A percentile compares a stretch with the other conserved stretches of the same genome.
Evolutionary conservation across 2,797 vertebrate genomes (phyloP).

Genomic region (Sebastes cheni): DNA sequence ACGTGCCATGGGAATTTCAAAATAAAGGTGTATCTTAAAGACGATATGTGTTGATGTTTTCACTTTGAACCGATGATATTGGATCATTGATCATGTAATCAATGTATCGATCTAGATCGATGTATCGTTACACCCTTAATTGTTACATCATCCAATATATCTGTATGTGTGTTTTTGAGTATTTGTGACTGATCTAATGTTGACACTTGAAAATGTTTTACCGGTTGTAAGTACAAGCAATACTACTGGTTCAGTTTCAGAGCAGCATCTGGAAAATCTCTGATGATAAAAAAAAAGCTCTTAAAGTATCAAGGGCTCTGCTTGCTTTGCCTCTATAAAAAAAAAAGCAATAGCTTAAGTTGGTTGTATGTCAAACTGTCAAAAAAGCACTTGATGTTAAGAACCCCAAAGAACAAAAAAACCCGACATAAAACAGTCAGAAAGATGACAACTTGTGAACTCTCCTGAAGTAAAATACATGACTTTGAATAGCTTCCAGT

Average conservation of each 20-base stretch:
- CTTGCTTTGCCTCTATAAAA: background rate
- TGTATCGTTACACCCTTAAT: too few species aligned
- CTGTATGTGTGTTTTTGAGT: background rate
- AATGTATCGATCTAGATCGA: too few species aligned
- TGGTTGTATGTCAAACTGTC: background rate
- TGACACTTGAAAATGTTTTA: background rate
- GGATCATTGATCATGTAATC: too few species aligned
- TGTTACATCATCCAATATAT: background rate
- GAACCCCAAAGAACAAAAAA: background rate
- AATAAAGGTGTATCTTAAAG: too few species aligned
- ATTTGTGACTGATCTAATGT: background rate
- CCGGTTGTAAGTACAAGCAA: background rate
- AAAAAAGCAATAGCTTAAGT: background rate
- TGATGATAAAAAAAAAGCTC: background rate
- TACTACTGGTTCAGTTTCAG: background rate
- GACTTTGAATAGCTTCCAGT: constrained; percentile 24
- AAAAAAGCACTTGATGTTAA: constrained; percentile 21
- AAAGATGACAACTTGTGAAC: constrained; percentile 3
- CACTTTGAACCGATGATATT: too few species aligned
- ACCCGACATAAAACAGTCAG: background rate
- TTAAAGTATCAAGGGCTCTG: constrained; percentile 2
- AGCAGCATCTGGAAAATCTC: constrained; percentile 9
- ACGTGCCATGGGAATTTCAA: too few species aligned
- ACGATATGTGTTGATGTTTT: too few species aligned
- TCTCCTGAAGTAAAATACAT: constrained; percentile 5